Conservation (phyloP, 1,140 invertebrate species). For the Cardiocondyla obscurior region DNA sequence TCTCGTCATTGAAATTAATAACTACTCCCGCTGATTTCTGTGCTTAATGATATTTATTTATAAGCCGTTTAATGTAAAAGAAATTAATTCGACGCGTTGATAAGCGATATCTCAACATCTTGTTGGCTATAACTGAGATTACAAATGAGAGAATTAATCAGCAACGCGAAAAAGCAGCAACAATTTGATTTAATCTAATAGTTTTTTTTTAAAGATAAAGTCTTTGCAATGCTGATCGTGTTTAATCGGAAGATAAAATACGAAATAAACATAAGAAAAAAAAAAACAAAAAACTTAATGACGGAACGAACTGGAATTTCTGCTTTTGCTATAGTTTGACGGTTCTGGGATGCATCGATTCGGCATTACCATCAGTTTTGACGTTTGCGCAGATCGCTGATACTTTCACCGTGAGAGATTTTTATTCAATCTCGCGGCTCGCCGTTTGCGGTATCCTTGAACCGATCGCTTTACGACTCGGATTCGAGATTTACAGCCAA, state of each 20-base stretch:
- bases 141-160: too few species aligned
- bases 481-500: conserved; percentile 34
- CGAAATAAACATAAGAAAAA: too few species aligned
- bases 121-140: too few species aligned
- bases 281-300: not conserved
- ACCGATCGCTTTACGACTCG: conserved; percentile 6
- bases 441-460: conserved; percentile 31
- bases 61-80: not conserved
- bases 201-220: too few species aligned
- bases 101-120: not conserved
- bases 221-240: too few species aligned
- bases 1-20: not conserved
- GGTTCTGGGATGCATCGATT: not conserved
- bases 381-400: conserved; percentile 7
- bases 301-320: not conserved
- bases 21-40: not conserved
- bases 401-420: conserved; percentile 45
- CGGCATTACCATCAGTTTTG: conserved; percentile 12
- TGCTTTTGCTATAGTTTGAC: not conserved
- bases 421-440: not conserved
- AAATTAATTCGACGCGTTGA: not conserved
- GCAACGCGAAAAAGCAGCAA: too few species aligned
- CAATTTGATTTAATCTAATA: too few species aligned
- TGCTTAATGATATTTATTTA: not conserved
- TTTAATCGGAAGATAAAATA: too few species aligned